Base-by-base conservation (phyloP, 2,113 vertebrate species). In the Tragelaphus scriptus region DNA sequence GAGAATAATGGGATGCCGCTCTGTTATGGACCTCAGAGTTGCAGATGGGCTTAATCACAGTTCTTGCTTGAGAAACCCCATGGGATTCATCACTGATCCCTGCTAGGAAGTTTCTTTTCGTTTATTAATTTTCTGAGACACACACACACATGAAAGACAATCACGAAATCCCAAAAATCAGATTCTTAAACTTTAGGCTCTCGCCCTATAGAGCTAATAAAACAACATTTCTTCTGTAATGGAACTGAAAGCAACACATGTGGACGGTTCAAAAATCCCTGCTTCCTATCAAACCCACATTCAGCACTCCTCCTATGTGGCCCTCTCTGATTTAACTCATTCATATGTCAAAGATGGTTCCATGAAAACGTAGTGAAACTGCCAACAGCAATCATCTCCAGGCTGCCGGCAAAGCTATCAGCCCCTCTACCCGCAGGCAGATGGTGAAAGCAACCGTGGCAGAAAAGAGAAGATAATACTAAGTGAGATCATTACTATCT, bases 31-130 rank as follows among this genome's bases (percentile, higher is more conserved):
- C 96, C 96, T 91, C 95, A 91, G 91, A 90, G 58, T 49, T 91
- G 47, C 86, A 87, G 28, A 89, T 12, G 88, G 77, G 61, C 80
- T 95, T 93, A 75, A 96, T 97, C 84, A 96, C 30, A 93, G 85
- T 90, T 65, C 87, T 84, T 51, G 2, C 25, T 85, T 96, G 87
- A 92, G 90, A 92, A 97, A 92, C 90, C 94, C 96, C 90, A 93
- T 84, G 90, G 77, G 40, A 93, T 55, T 91, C 85, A 91, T 90
- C 97, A 85, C 2, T 55, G 91, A 79, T 95, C 89, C 80, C 53
- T 44, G 44, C 32, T 51, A 56, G 47, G 21, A 61, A 55, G 51
- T 44, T 47, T 91, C 49, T 63, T 26, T 17, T 40, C 30, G 59
- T 28, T 15, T 55, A 61, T 9, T 85, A 21, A 85, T 55, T 88